Conservation (phyloP, 2,888 invertebrate species). For the Lypha dubia region DNA sequence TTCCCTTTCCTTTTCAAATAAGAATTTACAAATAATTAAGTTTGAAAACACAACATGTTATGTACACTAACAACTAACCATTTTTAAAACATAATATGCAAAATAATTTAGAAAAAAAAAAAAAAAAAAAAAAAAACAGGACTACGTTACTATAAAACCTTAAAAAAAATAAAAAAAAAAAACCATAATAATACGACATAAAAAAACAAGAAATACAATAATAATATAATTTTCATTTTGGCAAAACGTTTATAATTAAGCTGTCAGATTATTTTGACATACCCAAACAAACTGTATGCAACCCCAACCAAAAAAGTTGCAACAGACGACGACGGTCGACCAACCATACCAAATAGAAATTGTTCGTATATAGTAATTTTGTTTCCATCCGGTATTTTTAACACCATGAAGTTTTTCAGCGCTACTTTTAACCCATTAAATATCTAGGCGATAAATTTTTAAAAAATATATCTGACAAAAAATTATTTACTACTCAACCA, state of each 20-base stretch:
- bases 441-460: background rate
- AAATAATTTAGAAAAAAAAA: background rate
- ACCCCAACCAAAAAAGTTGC: slow-evolving; percentile 66
- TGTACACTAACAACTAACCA: background rate
- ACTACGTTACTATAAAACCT: background rate
- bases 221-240: slow-evolving; percentile 71
- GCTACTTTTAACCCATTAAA: slow-evolving; percentile 14
- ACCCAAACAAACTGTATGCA: slow-evolving; percentile 76
- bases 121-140: slow-evolving; percentile 37
- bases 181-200: too few relatives aligned
- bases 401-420: slow-evolving; percentile 4
- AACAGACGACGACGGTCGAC: slow-evolving; percentile 33
- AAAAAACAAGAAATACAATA: slow-evolving; percentile 10
- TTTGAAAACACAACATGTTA: background rate
- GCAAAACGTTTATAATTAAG: slow-evolving; percentile 81
- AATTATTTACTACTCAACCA: too few relatives aligned
- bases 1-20: too few relatives aligned
- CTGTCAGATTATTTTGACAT: slow-evolving; percentile 83
- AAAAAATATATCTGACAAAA: too few relatives aligned
- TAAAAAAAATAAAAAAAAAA: slow-evolving; percentile 33
- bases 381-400: slow-evolving; percentile 7
- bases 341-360: slow-evolving; percentile 32
- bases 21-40: too few relatives aligned
- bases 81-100: slow-evolving; percentile 10
- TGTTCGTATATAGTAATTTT: slow-evolving; percentile 5